A percentile compares a stretch with the other conserved stretches of the same genome.
phyloP scores from a whole-genome alignment of 2,888 invertebrate species.

The Andricus quercusramuli region DNA sequence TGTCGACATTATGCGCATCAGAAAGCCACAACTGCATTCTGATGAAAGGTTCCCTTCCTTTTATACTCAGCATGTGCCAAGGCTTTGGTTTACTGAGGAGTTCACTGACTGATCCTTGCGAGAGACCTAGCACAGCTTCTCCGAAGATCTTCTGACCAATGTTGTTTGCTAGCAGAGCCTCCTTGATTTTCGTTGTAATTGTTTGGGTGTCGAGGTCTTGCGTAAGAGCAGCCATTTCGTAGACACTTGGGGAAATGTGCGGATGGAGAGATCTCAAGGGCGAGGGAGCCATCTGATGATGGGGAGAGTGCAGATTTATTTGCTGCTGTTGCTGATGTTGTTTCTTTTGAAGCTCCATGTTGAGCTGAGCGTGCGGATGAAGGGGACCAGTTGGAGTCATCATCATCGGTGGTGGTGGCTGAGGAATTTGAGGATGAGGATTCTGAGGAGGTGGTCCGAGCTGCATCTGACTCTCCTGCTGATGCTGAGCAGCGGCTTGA shows the following conservation, averaged over 20 bases:
- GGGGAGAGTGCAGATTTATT: conserved; percentile 82
- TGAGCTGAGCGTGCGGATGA: conserved; percentile 85
- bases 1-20: conserved; percentile 96
- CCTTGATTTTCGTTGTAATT: conserved; percentile 98
- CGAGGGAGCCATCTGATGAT: conserved; percentile 82
- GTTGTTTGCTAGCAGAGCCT: conserved; percentile 96
- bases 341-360: conserved; percentile 82
- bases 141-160: conserved; percentile 99
- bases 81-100: conserved; percentile 98
- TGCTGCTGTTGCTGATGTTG: conserved; percentile 80
- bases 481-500: conserved; percentile 73
- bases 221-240: conserved; percentile 98
- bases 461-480: conserved; percentile 74
- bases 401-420: conserved; percentile 83
- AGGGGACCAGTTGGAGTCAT: conserved; percentile 89
- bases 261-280: conserved; percentile 88
- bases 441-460: conserved; percentile 75
- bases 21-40: conserved; percentile 98
- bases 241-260: conserved; percentile 96
- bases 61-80: conserved; percentile 99
- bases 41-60: conserved; percentile 97
- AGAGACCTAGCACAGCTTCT: conserved; percentile 96
- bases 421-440: conserved; percentile 69
- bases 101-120: conserved; percentile 98
- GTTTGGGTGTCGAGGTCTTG: conserved; percentile 97